Percentiles rank a stretch among this genome's conserved stretches.
Conservation (phyloP, 2,113 vertebrate species). For the Microcebus murinus region DNA sequence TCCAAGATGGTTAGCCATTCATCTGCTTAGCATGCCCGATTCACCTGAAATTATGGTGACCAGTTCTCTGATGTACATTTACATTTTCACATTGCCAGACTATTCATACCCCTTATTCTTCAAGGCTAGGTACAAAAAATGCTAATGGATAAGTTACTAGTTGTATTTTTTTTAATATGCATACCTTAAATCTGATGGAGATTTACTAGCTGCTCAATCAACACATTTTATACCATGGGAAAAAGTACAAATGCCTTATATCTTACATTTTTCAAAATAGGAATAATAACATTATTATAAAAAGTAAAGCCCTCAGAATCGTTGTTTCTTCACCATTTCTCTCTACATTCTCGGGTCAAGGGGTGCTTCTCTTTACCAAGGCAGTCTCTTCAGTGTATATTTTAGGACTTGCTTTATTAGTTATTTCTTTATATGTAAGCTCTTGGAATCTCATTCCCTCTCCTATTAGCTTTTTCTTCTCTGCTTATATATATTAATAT, state of each 20-base stretch:
- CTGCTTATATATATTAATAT: not conserved
- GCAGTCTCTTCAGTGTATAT: not conserved
- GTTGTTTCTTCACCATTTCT: not conserved
- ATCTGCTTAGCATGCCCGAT: not conserved
- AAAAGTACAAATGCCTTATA: not conserved
- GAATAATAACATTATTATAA: not conserved
- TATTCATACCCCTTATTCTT: not conserved
- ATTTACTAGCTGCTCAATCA: not conserved
- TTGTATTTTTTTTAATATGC: not conserved
- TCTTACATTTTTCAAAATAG: not conserved
- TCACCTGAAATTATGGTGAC: not conserved
- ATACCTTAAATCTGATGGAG: not conserved
- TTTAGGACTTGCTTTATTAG: not conserved
- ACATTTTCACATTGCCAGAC: not conserved
- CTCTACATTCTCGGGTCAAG: not conserved
- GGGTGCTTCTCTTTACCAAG: not conserved
- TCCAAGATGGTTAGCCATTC: not conserved
- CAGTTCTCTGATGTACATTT: not conserved
- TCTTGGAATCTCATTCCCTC: not conserved
- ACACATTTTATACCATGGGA: not conserved
- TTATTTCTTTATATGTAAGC: not conserved
- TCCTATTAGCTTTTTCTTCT: not conserved
- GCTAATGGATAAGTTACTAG: not conserved
- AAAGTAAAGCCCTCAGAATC: not conserved
- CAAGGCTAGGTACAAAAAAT: not conserved